Conservation (phyloP, 2,797 vertebrate genomes). For the Pteronotus mesoamericanus region DNA sequence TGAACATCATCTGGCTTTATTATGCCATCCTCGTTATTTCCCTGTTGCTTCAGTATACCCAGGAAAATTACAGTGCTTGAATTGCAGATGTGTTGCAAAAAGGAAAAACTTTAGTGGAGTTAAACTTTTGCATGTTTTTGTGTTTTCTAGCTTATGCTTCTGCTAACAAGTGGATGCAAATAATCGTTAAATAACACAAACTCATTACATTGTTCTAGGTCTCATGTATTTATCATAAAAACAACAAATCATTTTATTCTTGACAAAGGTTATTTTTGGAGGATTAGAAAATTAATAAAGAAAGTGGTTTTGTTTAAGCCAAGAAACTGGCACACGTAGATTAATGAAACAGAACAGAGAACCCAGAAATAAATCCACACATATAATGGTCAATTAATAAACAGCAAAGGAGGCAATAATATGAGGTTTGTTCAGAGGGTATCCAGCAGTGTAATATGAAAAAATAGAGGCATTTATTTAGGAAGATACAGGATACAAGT, state of each 20-base stretch:
- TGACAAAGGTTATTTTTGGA: background rate
- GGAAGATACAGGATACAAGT: background rate
- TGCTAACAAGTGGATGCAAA: background rate
- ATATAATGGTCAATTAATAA: background rate
- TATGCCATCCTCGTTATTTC: background rate
- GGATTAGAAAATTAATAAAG: background rate
- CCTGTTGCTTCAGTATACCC: background rate
- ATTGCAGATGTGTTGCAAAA: background rate
- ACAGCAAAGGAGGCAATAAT: background rate
- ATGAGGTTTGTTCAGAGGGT: background rate
- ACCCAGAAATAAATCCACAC: background rate
- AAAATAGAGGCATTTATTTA: background rate
- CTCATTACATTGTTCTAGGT: background rate
- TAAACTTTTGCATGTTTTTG: background rate
- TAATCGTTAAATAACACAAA: background rate
- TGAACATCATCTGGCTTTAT: background rate
- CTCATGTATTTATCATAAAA: constrained; percentile 6
- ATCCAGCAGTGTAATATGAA: background rate
- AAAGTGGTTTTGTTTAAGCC: background rate
- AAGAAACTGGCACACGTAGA: background rate
- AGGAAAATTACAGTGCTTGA: background rate
- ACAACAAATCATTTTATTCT: background rate
- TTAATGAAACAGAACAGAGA: background rate
- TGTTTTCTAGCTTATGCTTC: background rate
- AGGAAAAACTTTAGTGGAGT: background rate